A percentile compares a stretch with the other conserved stretches of the same genome.
phyloP scores from a whole-genome alignment of 2,113 vertebrate genomes.

The Lethenteron reissneri region DNA sequence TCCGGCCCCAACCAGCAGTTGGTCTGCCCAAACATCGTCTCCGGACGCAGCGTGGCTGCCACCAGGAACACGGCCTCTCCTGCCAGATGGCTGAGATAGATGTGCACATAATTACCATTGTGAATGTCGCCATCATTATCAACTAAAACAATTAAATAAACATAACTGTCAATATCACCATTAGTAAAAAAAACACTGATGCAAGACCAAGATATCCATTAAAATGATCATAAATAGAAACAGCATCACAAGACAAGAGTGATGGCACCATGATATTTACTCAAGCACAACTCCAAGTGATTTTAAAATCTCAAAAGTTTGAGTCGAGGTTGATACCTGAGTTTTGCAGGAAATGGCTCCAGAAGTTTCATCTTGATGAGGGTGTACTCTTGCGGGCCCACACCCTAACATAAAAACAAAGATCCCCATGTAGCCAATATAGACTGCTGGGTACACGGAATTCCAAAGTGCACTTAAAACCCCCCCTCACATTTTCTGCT shows the following conservation, averaged over 20 bases:
- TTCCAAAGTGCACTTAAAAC: too few relatives aligned
- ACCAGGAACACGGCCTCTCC: constrained; percentile 67
- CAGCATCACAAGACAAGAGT: too few relatives aligned
- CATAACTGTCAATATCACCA: too few relatives aligned
- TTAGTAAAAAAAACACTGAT: too few relatives aligned
- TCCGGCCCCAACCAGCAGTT: constrained; percentile 90
- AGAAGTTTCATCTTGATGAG: constrained; percentile 82
- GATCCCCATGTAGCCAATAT: constrained; percentile 8
- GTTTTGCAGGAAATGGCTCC: constrained; percentile 59
- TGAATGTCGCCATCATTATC: too few relatives aligned
- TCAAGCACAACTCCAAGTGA: neutral
- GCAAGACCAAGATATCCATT: too few relatives aligned
- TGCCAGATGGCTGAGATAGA: constrained; percentile 39
- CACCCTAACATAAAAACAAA: constrained; percentile 33
- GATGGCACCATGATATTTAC: too few relatives aligned
- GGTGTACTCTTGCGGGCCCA: constrained; percentile 85
- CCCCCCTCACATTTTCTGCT: too few relatives aligned
- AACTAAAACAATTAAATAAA: too few relatives aligned
- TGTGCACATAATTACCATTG: neutral
- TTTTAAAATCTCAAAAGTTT: neutral
- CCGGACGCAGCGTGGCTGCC: constrained; percentile 75
- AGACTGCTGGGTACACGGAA: too few relatives aligned
- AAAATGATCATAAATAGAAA: too few relatives aligned
- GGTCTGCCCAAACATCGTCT: constrained; percentile 96
- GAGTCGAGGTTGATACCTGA: constrained; percentile 35